Evolutionary conservation across 2,113 vertebrate genomes (phyloP).

Genomic region (Lasiurus borealis): DNA sequence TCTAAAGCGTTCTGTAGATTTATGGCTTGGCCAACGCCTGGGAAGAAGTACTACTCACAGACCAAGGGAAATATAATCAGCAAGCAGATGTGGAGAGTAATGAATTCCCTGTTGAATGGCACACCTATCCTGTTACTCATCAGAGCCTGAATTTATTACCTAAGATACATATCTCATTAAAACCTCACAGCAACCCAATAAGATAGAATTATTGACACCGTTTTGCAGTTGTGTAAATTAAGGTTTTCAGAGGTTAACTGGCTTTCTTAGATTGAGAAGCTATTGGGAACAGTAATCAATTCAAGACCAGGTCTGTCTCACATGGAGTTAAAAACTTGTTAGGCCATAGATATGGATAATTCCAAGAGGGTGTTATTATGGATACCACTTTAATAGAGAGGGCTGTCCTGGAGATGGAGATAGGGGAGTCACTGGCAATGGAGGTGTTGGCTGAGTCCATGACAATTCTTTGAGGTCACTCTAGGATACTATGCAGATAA

Average conservation of each 20-base stretch:
- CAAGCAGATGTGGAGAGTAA: not conserved
- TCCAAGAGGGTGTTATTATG: slow-evolving; percentile 45
- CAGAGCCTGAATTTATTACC: not conserved
- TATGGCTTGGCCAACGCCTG: not conserved
- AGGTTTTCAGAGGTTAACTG: not conserved
- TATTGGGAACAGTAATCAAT: not conserved
- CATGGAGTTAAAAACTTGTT: not conserved
- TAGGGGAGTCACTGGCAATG: not conserved
- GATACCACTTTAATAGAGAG: slow-evolving; percentile 52
- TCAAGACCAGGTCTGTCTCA: not conserved
- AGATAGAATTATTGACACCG: not conserved
- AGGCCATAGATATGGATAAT: not conserved
- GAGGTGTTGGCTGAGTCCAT: slow-evolving; percentile 44
- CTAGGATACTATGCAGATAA: not conserved
- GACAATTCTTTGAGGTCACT: slow-evolving; percentile 37
- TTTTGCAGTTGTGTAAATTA: not conserved
- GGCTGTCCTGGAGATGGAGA: slow-evolving; percentile 28
- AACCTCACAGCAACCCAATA: not conserved
- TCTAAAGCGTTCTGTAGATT: not conserved
- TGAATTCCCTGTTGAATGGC: not conserved
- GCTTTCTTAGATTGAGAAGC: not conserved
- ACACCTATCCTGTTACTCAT: not conserved
- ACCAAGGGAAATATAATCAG: not conserved
- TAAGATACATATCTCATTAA: not conserved
- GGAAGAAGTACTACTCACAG: not conserved